phyloP scores from a whole-genome alignment of 2,113 vertebrate genomes.

The Ia io region DNA sequence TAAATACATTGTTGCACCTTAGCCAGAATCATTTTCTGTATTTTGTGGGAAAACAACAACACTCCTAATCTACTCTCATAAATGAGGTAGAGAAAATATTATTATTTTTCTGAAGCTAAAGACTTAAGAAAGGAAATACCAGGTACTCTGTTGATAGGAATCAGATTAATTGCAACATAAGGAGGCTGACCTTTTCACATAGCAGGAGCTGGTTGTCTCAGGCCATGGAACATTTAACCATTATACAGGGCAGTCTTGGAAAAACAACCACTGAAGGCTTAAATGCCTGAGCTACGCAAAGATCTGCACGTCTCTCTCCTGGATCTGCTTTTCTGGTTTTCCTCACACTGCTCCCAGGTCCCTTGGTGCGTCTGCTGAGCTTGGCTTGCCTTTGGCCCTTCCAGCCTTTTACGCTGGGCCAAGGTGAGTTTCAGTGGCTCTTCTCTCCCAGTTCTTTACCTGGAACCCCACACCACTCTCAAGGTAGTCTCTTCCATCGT shows the following conservation, averaged over 20 bases:
- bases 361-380: not conserved
- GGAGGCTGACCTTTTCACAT: not conserved
- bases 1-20: not conserved
- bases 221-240: fast-evolving
- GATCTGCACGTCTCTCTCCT: not conserved
- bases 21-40: slow-evolving; percentile 6
- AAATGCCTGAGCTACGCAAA: not conserved
- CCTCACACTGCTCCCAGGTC: not conserved
- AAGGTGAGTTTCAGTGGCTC: not conserved
- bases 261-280: not conserved
- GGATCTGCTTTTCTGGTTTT: not conserved
- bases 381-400: not conserved
- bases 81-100: not conserved
- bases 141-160: not conserved
- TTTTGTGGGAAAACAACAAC: no score
- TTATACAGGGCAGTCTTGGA: not conserved
- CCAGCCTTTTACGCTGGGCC: not conserved
- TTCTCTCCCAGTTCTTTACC: not conserved
- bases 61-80: not conserved
- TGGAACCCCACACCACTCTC: no score
- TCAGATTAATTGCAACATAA: not conserved
- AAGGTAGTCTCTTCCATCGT: not conserved
- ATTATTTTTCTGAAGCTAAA: not conserved
- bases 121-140: not conserved
- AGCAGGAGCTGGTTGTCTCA: not conserved